A percentile compares a stretch with the other conserved stretches of the same genome.
These are phyloP conservation scores for Eilema sororculum DNA, from an alignment of 2,888 invertebrate species.

Conservation along the genomic window DNA sequence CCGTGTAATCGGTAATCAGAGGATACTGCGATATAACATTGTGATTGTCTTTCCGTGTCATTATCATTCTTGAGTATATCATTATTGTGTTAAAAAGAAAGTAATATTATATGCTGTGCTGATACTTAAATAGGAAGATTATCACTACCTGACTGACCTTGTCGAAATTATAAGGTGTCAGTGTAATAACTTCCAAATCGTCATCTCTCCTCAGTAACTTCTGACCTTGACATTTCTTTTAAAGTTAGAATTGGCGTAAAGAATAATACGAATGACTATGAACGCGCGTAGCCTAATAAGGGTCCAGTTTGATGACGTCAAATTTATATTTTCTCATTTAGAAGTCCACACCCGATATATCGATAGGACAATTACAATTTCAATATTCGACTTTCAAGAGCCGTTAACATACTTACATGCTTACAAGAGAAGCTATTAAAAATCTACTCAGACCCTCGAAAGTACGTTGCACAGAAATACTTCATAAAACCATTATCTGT, in stretches of 20 bases:
- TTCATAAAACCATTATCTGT: not conserved
- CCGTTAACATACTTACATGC: not conserved
- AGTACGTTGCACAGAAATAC: not conserved
- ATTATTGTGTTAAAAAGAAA: not conserved
- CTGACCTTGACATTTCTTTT: too few species aligned
- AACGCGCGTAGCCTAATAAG: too few species aligned
- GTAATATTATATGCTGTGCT: not conserved
- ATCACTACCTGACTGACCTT: not conserved
- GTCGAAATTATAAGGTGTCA: not conserved
- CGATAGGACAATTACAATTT: not conserved
- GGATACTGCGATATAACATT: conserved; percentile 25
- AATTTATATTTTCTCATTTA: not conserved
- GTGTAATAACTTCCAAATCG: too few species aligned
- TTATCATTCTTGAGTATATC: not conserved
- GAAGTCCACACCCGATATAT: not conserved
- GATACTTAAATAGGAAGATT: not conserved
- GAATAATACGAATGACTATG: too few species aligned
- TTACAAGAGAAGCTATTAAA: not conserved
- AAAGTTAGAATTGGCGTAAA: too few species aligned
- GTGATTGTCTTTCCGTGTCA: conserved; percentile 12
- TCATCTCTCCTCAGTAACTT: not conserved
- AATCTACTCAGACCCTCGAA: not conserved
- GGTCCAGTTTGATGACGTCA: too few species aligned
- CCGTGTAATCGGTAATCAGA: conserved; percentile 61
- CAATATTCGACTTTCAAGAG: not conserved